Base-by-base conservation (phyloP, 2,888 invertebrate species). In the Argyresthia goedartella region DNA sequence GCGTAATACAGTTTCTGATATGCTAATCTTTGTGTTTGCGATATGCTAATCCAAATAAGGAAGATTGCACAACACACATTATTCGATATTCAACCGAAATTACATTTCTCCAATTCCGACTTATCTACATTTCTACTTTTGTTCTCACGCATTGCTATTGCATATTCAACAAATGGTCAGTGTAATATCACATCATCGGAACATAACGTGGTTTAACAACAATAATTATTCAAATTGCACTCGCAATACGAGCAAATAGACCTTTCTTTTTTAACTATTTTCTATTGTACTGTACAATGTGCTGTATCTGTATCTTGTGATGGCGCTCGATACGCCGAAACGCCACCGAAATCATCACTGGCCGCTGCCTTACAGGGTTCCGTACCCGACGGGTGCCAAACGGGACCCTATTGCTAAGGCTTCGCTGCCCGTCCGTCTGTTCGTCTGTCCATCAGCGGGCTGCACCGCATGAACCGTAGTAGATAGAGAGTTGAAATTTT, bases 191-290 rank as follows among this genome's bases (percentile, higher is more conserved):
- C 52, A 42, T 42, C 52, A 52, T 25, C 35, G 35, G 42, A 52
- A 14, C 34, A 42, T 45, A 14, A 33, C 49, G 15, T 50, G 33
- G 42, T 34, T 10, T 66, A 71, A 67, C 68, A 67, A 65, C 64
- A 65, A 67, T 74, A 67, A 75, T 77, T 78, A 78, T 76, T 76
- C 66, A 72, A 76, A 80, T 75, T 63, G 55, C 61, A 60, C 61
- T 63, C 64, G 65, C 71, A 70, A 71, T 66, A 60, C 56, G 59
- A 58, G 60, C 63, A 61, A 57, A 60, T 62, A 66, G 66, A 63
- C 64, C 67, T 71, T 71, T 62, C 65, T 71, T 73, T 68, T 71
- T 47, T 34, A 25, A 33, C 34, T 25, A 25, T 25, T 25, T 25
- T 25, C 6, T 25, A 25, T 25, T 25, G 25, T 6, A 39, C n/a